Evolutionary conservation across 64 coral and sea anemone species (phyloP).

Genomic region (Montipora sp.): DNA sequence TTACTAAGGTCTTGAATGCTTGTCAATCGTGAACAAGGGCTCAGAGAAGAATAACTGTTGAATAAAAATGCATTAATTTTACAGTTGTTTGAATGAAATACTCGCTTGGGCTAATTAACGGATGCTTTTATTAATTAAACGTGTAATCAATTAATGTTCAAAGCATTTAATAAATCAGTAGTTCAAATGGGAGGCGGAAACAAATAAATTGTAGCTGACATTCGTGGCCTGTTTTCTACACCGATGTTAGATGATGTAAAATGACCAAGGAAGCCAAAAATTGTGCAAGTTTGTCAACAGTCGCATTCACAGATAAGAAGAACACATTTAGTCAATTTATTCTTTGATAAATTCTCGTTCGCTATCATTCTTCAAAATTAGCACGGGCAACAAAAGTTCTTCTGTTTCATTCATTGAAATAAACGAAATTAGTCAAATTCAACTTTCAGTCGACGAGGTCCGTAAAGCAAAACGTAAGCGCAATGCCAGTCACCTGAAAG

Average conservation of each 20-base stretch:
- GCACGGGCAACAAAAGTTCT: not conserved
- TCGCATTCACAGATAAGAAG: too few relatives aligned
- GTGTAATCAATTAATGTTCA: not conserved
- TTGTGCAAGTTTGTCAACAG: not conserved
- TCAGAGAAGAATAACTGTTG: too few relatives aligned
- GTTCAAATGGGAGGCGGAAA: not conserved
- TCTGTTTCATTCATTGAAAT: not conserved
- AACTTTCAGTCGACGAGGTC: constrained; percentile 72
- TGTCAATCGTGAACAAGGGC: too few relatives aligned
- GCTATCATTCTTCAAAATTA: not conserved
- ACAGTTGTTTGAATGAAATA: too few relatives aligned
- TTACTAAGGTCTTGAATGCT: not conserved
- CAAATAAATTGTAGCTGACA: not conserved
- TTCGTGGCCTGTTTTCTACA: not conserved
- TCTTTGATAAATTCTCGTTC: too few relatives aligned
- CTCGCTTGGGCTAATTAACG: too few relatives aligned
- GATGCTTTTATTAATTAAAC: too few relatives aligned
- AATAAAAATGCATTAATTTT: too few relatives aligned
- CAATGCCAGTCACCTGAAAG: constrained; percentile 86
- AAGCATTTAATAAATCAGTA: not conserved
- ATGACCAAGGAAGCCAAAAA: not conserved
- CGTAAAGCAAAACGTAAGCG: constrained; percentile 87
- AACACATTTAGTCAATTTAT: too few relatives aligned
- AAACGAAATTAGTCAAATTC: not conserved
- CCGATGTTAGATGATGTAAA: not conserved